Base-by-base conservation (phyloP, 2,888 invertebrate genomes). In the Siphonodentalium dalli region DNA sequence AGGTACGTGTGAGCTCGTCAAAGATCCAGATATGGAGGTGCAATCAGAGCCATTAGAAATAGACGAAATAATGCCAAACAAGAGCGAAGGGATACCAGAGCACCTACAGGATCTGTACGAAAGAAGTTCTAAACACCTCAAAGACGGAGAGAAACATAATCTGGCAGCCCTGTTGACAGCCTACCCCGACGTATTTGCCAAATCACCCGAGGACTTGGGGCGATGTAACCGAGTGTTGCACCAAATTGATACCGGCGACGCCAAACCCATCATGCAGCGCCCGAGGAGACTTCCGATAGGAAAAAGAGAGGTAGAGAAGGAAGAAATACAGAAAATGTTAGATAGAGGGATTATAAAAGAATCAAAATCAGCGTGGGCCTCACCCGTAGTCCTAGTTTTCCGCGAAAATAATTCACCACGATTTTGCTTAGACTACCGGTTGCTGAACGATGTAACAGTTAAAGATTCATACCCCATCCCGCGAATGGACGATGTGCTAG, bases 371-470 rank as follows among this genome's bases (percentile, higher is more conserved):
- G 46, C 63, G 7, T 66, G 59, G 59, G 34, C 49, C 3, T 53
- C 54, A 4, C 58, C 55, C 11, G 37, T 64, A 1, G 64, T 64
- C 4, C 44, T 61, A 1, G 56, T 62, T 0, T 27, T 29, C 0
- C 62, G 64, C 46, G 54, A 51, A 24, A 51, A 60, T 43, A 55
- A 58, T 20, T 40, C 34, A 7, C 29, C 37, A 13, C 24, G 62
- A 26, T 54, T 59, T n/a, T 66, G 59, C 20, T 37, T 64, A 2
- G 61, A 63, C 29, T 65, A 63, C 24, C n/a, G 61, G 4, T 15
- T 23, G 3, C 26, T 63, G 11, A 60, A 61, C 51, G 58, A 53
- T 9, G 39, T 63, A 2, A 61, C 58, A 1, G 33, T 43, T 5
- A 57, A 54, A 27, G 58, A 56, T 29, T 44, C 55, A 9, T 54